Evolutionary conservation across 2,113 vertebrate species (phyloP), one percentile per base, ranked within the genome.

Genomic region (Phrynosoma blainvillii): DNA sequence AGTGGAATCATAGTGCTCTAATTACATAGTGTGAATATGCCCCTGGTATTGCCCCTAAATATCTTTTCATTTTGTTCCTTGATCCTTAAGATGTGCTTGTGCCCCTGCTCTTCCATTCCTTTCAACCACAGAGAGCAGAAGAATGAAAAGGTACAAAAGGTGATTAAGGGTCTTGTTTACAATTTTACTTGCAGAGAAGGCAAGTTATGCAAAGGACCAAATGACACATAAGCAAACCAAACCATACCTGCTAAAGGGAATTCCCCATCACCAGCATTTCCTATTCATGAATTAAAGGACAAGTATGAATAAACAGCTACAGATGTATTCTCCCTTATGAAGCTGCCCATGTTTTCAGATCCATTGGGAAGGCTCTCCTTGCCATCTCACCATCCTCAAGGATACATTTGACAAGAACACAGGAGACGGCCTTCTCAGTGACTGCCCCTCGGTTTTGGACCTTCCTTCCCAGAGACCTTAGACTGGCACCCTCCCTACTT

Each of bases 131-230:
- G 30, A n/a, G 27, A 73, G 32, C 66, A 92, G 62, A 90, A 94
- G 90, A 93, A 93, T 66, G 87, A 95, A 88, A 94, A 93, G 89
- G 95, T 93, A 96, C 94, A 96, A 95, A 96, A 95, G 94, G 94
- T 95, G 94, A 94, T 90, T 79, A 73, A 1, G 10, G 95, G 94
- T 95, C 94, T 94, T 94, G 93, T 95, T 95, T 95, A 93, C 87
- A 94, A 91, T 88, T 23, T 0, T 93, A 85, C 86, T 47, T 80
- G 87, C 82, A 85, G 54, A 25, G 73, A 0, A 3, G 84, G 86
- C 86, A 91, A 93, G 93, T 92, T 2, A 27, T 36, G 27, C 82
- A 84, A 20, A 92, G 91, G 94, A 93, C 89, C 14, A 74, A 91
- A 92, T 87, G 87, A 92, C 74, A 86, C 77, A 92, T 90, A 90